Evolutionary conservation across 1,140 invertebrate genomes (phyloP), one percentile per base, ranked within the genome.

Genomic region (Drosophila lacteicornis): DNA sequence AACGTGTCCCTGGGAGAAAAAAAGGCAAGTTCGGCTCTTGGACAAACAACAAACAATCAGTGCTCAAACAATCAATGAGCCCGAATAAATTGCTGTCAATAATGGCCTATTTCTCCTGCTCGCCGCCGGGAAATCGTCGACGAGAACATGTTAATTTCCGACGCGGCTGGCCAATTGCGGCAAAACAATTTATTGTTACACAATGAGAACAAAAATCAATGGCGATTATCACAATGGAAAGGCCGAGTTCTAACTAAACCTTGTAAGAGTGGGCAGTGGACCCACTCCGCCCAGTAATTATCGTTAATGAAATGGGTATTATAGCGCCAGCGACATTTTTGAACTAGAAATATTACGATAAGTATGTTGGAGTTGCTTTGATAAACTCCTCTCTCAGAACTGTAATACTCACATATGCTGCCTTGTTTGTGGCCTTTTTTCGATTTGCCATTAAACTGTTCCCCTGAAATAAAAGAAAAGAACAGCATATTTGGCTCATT

Each of bases 111-210:
- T 68, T 60, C 80, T 83, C 71, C 73, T 53, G 56, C 55, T 50
- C 36, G 56, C 73, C 62, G 43, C 27, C 42, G 36, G 36, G 62
- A 53, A 79, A 38, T 78, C 9, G 42, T 36, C 56, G 40, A 55
- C 57, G 67, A 81, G 50, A 60, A 88, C 85, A 88, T 88, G 85
- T 79, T 90, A 90, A 90, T 88, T 88, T 81, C 70, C 63, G 69
- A 65, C 65, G 46, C 67, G 33, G 60, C 19, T 58, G 51, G 66
- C 49, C 61, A 59, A 67, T 58, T 76, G 71, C 66, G 55, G 58
- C 62, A 49, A 71, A 80, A 73, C 69, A 79, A 90, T 81, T 88
- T 85, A 88, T 88, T 84, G 80, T 81, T 90, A 69, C 67, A 77
- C 69, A 84, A 79, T 65, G 45, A 36, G 46, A 55, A 40, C 67